These are phyloP conservation scores for Brenthis daphne DNA, from an alignment of 2,888 invertebrate species.

Conservation along the genomic window DNA sequence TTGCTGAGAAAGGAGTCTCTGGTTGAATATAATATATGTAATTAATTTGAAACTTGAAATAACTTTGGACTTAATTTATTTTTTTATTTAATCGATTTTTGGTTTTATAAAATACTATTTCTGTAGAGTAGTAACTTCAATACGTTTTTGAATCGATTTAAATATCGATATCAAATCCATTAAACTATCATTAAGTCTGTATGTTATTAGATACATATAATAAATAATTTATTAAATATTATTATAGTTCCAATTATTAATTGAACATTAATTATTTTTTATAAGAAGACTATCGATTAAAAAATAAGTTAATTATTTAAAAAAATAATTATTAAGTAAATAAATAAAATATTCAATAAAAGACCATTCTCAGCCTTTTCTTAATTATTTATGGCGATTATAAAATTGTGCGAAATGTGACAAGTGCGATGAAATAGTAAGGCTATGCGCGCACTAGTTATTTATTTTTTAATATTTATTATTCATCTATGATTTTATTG, in stretches of 20 bases:
- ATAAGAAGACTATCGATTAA: too few relatives aligned
- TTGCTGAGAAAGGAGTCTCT: background rate
- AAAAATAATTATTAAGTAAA: too few relatives aligned
- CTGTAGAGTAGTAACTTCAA: too few relatives aligned
- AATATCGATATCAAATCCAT: background rate
- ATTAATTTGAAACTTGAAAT: too few relatives aligned
- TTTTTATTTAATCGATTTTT: too few relatives aligned
- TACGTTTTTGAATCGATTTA: too few relatives aligned
- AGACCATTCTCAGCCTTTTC: background rate
- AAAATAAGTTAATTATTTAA: too few relatives aligned
- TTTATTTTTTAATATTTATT: constrained; percentile 1
- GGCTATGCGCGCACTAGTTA: constrained; percentile 5
- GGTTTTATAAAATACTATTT: too few relatives aligned
- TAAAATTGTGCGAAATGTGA: constrained; percentile 19
- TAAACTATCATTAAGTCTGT: too few relatives aligned
- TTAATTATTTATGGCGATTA: constrained; percentile 12
- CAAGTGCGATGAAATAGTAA: constrained; percentile 19
- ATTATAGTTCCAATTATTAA: background rate
- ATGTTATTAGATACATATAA: background rate
- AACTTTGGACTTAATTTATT: too few relatives aligned
- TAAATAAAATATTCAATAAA: background rate
- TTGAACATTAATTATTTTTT: background rate
- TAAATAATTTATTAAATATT: background rate
- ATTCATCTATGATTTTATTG: background rate
- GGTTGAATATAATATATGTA: too few relatives aligned